Percentiles rank a stretch among this genome's conserved stretches.
Conservation (phyloP, 2,888 invertebrate genomes). For the Spodoptera littoralis region DNA sequence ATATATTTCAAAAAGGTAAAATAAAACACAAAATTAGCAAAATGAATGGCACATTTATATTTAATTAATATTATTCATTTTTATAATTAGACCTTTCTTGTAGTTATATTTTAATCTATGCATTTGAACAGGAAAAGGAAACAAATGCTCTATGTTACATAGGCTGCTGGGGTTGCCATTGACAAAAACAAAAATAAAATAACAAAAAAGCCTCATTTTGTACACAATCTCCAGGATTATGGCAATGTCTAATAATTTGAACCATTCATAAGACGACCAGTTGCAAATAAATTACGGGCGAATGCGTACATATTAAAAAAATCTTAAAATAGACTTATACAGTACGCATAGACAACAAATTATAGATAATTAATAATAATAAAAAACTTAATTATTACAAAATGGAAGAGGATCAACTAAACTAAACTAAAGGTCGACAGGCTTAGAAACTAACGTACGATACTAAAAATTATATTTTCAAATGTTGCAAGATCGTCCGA, state of each 20-base stretch:
- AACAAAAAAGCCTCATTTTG: slow-evolving; percentile 80
- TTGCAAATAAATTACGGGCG: slow-evolving; percentile 76
- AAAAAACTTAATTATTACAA: slow-evolving; percentile 83
- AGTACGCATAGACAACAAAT: slow-evolving; percentile 78
- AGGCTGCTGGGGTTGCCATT: slow-evolving; percentile 71
- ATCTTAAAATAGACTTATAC: slow-evolving; percentile 66
- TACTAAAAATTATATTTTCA: slow-evolving; percentile 73
- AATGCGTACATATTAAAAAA: slow-evolving; percentile 64
- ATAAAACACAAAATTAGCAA: slow-evolving; percentile 87
- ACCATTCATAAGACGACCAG: slow-evolving; percentile 74
- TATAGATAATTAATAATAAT: slow-evolving; percentile 75
- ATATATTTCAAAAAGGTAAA: slow-evolving; percentile 52
- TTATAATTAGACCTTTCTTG: slow-evolving; percentile 88
- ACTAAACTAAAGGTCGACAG: slow-evolving; percentile 76
- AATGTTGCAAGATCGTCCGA: slow-evolving; percentile 48
- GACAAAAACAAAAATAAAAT: slow-evolving; percentile 67
- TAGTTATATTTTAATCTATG: slow-evolving; percentile 85
- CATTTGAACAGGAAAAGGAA: slow-evolving; percentile 78
- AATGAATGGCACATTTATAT: slow-evolving; percentile 90
- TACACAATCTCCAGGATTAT: slow-evolving; percentile 79
- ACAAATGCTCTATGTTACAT: slow-evolving; percentile 78
- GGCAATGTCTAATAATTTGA: slow-evolving; percentile 62
- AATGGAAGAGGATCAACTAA: slow-evolving; percentile 87
- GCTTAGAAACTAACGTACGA: slow-evolving; percentile 65
- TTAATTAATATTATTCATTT: slow-evolving; percentile 89